These are phyloP conservation scores for Brachionus angularis DNA, from an alignment of 1,140 invertebrate genomes.

Conservation along the genomic window DNA sequence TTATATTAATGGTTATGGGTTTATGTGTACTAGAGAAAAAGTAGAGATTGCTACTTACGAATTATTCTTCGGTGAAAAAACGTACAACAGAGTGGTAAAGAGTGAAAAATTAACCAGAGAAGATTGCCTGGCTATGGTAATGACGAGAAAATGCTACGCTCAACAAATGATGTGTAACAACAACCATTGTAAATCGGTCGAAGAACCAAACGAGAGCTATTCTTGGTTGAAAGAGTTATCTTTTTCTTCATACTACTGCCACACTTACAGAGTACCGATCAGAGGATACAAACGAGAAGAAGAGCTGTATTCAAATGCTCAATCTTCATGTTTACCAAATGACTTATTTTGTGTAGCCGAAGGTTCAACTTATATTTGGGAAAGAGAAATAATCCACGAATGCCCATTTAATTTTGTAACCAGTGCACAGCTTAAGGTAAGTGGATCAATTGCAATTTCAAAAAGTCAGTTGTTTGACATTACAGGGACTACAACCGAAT, in stretches of 20 bases:
- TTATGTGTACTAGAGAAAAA: not conserved
- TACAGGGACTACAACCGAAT: not conserved
- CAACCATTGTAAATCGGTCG: not conserved
- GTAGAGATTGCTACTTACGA: conserved; percentile 1
- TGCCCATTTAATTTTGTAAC: not conserved
- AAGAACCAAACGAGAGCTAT: not conserved
- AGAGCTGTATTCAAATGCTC: not conserved
- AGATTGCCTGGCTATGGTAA: not conserved
- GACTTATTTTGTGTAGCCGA: not conserved
- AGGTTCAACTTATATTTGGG: not conserved
- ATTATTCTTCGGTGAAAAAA: not conserved
- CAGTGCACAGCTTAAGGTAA: not conserved
- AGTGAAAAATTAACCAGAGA: not conserved
- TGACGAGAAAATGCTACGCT: not conserved
- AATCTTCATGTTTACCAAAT: not conserved
- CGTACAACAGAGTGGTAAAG: not conserved
- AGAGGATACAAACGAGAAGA: not conserved
- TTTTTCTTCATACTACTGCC: conserved; percentile 11
- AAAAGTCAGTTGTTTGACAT: conserved; percentile 1
- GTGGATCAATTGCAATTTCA: not conserved
- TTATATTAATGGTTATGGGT: not conserved
- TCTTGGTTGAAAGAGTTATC: not conserved
- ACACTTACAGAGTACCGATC: conserved; percentile 1
- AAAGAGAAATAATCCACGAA: not conserved
- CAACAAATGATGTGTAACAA: not conserved